These are phyloP conservation scores for Turnix velox DNA, from an alignment of 2,113 vertebrate genomes.

Conservation along the genomic window DNA sequence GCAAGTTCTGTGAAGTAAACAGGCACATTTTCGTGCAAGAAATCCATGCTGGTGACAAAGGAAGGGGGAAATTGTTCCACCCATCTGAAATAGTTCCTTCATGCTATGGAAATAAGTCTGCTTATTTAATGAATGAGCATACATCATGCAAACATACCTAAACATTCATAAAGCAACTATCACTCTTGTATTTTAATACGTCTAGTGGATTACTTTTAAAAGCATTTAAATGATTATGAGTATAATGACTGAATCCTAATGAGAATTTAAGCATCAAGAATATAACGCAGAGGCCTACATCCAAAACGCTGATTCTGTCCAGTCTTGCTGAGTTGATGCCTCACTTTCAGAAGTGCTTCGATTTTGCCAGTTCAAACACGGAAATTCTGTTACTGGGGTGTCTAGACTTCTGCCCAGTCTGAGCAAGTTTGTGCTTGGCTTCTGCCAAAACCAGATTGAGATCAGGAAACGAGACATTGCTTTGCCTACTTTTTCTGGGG, in stretches of 20 bases:
- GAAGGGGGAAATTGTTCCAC: background rate
- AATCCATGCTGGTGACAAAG: background rate
- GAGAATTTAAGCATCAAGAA: background rate
- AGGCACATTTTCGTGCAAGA: background rate
- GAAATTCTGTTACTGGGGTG: slow-evolving; percentile 14
- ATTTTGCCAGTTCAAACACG: background rate
- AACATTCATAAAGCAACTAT: background rate
- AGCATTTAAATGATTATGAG: background rate
- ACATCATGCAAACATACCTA: background rate
- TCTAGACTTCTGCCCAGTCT: slow-evolving; percentile 46
- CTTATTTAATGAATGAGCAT: background rate
- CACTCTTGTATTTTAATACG: background rate
- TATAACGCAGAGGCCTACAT: background rate
- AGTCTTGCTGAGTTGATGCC: background rate
- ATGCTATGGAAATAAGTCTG: slow-evolving; percentile 12
- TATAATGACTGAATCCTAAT: background rate
- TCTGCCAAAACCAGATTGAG: slow-evolving; percentile 30
- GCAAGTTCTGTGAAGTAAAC: slow-evolving; percentile 15
- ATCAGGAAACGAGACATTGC: background rate
- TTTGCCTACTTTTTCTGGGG: slow-evolving; percentile 29
- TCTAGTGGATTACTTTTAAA: background rate
- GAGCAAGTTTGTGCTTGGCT: slow-evolving; percentile 24
- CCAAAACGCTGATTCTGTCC: background rate
- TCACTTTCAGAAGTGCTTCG: background rate
- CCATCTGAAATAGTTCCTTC: slow-evolving; percentile 13